A percentile compares a stretch with the other conserved stretches of the same genome.
These are phyloP conservation scores for Halcyon smyrnensis DNA, from an alignment of 2,797 vertebrate genomes.

Conservation along the genomic window DNA sequence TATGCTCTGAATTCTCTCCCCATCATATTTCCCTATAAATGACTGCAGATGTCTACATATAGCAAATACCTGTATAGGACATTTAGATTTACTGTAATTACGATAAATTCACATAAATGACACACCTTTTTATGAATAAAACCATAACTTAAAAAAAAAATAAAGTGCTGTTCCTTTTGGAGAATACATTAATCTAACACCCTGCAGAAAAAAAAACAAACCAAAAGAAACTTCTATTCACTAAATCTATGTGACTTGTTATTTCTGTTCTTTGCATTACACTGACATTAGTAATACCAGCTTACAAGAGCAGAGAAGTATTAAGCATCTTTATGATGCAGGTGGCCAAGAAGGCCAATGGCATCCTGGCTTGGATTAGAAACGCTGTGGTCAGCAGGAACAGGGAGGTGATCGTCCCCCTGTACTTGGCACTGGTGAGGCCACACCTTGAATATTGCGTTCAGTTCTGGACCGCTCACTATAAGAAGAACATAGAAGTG, in stretches of 20 bases:
- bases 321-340: background rate
- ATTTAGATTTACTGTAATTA: background rate
- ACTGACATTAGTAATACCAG: background rate
- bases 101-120: background rate
- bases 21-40: background rate
- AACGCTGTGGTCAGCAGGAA: too few relatives aligned
- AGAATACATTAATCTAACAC: background rate
- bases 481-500: too few relatives aligned
- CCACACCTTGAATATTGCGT: too few relatives aligned
- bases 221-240: background rate
- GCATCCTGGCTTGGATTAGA: too few relatives aligned
- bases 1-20: background rate
- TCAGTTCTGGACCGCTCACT: too few relatives aligned
- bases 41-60: background rate
- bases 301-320: background rate
- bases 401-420: too few relatives aligned
- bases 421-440: too few relatives aligned
- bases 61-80: background rate
- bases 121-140: background rate
- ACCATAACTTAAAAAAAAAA: rapidly evolving
- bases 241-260: background rate
- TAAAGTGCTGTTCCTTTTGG: background rate
- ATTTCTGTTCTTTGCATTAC: background rate
- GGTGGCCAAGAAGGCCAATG: too few relatives aligned
- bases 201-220: background rate